Conservation (phyloP, 2,797 vertebrate species). For the Neoniphon sammara region DNA sequence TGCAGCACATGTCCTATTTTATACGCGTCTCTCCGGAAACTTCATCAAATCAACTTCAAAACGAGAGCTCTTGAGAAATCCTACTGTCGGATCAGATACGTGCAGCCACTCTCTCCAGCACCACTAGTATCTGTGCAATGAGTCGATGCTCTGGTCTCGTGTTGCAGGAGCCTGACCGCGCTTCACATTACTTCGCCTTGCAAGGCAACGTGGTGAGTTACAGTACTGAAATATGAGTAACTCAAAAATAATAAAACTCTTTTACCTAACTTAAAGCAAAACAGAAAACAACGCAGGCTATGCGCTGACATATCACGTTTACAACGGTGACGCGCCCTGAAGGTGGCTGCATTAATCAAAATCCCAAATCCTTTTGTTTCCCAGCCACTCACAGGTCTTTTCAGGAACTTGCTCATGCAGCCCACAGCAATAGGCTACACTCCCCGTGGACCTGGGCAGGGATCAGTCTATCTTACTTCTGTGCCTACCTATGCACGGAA, state of each 20-base stretch:
- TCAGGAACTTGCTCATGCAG: not conserved
- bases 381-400: constrained; percentile 26
- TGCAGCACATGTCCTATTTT: not conserved
- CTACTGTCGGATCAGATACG: constrained; percentile 17
- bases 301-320: too few species aligned
- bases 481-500: not conserved
- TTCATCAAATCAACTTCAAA: constrained; percentile 49
- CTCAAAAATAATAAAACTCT: not conserved
- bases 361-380: constrained; percentile 4
- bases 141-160: constrained; percentile 33
- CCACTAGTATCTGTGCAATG: not conserved
- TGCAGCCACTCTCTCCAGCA: constrained; percentile 3
- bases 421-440: not conserved
- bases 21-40: constrained; percentile 9
- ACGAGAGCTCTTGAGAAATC: constrained; percentile 31
- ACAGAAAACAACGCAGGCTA: too few species aligned
- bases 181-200: constrained; percentile 38
- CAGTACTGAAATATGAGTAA: not conserved
- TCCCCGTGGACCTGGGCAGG: constrained; percentile 26
- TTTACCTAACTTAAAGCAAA: not conserved
- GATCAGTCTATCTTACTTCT: constrained; percentile 37
- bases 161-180: constrained; percentile 28
- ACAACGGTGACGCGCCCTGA: not conserved
- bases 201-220: constrained; percentile 23
- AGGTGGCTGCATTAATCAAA: constrained; percentile 4